phyloP scores from a whole-genome alignment of 2,113 vertebrate genomes.

The Salvelinus sp. region DNA sequence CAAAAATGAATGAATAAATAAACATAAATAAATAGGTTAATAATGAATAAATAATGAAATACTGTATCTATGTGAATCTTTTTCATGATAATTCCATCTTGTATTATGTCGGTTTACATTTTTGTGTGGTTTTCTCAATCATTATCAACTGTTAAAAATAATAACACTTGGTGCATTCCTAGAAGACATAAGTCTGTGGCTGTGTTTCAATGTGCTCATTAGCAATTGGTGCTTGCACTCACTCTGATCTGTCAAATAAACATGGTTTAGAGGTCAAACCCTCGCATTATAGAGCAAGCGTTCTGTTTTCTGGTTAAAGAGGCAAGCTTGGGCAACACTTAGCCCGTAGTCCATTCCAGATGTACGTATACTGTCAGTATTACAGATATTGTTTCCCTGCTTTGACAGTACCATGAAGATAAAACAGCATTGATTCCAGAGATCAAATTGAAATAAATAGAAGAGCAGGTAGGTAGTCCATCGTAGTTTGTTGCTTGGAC shows the following conservation, averaged over 20 bases:
- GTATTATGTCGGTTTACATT: neutral
- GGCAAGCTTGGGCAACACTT: neutral
- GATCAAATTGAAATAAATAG: neutral
- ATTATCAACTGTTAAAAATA: neutral
- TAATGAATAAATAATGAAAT: neutral
- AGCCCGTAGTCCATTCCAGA: constrained; percentile 9
- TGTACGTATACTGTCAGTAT: neutral
- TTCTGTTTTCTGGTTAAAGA: neutral
- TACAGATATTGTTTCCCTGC: neutral
- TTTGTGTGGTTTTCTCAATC: neutral
- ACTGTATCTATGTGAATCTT: neutral
- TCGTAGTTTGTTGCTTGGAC: neutral
- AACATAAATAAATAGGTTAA: constrained; percentile 6
- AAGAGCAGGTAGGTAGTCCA: neutral
- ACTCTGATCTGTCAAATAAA: too few relatives aligned
- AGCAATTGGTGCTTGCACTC: too few relatives aligned
- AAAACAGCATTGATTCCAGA: neutral
- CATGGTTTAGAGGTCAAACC: neutral
- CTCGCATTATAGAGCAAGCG: neutral
- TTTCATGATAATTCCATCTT: neutral
- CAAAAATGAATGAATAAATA: constrained; percentile 11
- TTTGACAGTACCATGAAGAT: constrained; percentile 10
- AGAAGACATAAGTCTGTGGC: neutral
- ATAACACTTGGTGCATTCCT: neutral
- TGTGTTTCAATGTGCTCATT: neutral